A percentile compares a stretch with the other conserved stretches of the same genome.
phyloP scores from a whole-genome alignment of 1,140 invertebrate genomes.

The Anastrepha ludens region DNA sequence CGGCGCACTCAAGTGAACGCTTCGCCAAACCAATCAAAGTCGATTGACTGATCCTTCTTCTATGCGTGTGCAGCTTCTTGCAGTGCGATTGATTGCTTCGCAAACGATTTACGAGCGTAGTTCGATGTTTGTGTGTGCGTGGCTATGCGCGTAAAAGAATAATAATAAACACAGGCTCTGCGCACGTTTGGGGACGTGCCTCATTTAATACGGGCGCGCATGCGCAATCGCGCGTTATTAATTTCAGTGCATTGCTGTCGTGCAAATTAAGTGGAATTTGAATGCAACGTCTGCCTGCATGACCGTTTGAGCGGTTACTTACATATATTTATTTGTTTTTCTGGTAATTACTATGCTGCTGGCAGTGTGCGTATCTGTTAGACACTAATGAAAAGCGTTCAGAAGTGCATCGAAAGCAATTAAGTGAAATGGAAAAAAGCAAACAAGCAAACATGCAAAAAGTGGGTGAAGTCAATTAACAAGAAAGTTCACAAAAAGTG shows the following conservation, averaged over 20 bases:
- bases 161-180: not conserved
- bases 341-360: slow-evolving; percentile 41
- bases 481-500: slow-evolving; percentile 11
- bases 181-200: slow-evolving; percentile 33
- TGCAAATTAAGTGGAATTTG: slow-evolving; percentile 47
- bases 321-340: slow-evolving; percentile 2
- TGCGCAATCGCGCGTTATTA: slow-evolving; percentile 41
- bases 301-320: not conserved
- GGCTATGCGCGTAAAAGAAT: not conserved
- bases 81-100: slow-evolving; percentile 23
- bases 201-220: slow-evolving; percentile 16
- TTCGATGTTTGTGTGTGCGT: not conserved
- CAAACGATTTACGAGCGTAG: not conserved
- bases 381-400: slow-evolving; percentile 37
- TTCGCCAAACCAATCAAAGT: not conserved
- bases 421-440: slow-evolving; percentile 13
- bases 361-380: not conserved
- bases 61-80: not conserved
- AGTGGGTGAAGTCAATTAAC: slow-evolving; percentile 23
- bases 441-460: not conserved
- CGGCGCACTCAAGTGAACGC: not conserved
- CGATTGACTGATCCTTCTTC: slow-evolving; percentile 12
- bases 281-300: not conserved
- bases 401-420: not conserved
- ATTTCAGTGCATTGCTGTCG: slow-evolving; percentile 36